Conservation (phyloP, 2,113 vertebrate genomes). For the Alaudala cheleensis region DNA sequence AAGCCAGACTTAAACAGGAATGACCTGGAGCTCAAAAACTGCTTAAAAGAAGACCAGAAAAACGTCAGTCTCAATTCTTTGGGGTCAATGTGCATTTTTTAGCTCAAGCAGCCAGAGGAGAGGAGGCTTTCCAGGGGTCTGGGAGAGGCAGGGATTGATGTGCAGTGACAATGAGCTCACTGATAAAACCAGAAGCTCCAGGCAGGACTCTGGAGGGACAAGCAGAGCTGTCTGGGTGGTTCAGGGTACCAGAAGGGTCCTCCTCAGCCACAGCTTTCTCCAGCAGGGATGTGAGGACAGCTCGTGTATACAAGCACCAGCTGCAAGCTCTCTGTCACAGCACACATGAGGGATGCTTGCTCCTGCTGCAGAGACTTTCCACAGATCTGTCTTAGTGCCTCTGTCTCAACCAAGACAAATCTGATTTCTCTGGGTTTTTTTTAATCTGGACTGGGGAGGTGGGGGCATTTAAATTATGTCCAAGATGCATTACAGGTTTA, state of each 20-base stretch:
- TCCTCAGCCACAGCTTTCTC: not conserved
- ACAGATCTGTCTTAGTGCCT: not conserved
- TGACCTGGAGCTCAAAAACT: not conserved
- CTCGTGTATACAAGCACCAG: rapidly evolving
- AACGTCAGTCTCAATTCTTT: rapidly evolving
- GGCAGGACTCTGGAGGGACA: not conserved
- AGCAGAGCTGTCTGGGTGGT: not conserved
- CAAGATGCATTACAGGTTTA: not conserved
- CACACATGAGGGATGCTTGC: not conserved
- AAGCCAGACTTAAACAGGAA: not conserved
- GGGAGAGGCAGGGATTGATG: not conserved
- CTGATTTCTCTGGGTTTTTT: not conserved
- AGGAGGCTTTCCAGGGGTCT: not conserved
- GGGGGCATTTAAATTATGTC: not conserved
- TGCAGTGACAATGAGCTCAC: not conserved
- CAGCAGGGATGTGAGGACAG: not conserved
- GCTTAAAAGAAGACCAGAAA: not conserved
- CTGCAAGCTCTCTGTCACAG: not conserved
- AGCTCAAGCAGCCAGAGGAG: rapidly evolving
- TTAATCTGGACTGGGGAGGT: not conserved
- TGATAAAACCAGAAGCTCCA: rapidly evolving
- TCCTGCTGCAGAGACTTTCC: not conserved
- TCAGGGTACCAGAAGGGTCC: not conserved
- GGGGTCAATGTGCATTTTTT: rapidly evolving
- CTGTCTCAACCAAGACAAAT: not conserved